phyloP scores from a whole-genome alignment of 2,888 invertebrate species.

The Pemphredon lugubris region DNA sequence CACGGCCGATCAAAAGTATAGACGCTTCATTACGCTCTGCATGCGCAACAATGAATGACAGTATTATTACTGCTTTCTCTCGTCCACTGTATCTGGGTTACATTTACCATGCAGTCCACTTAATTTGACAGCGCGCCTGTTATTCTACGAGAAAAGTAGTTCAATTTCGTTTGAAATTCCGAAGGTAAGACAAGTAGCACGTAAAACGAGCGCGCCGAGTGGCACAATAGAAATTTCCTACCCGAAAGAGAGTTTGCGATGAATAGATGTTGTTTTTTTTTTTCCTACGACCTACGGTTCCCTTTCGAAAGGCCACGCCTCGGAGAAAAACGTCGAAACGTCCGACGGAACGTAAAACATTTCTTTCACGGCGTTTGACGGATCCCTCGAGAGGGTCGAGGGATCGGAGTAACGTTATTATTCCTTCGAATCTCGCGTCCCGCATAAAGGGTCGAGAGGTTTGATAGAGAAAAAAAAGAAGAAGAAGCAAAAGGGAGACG shows the following conservation, averaged over 20 bases:
- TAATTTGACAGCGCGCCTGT: conserved; percentile 13
- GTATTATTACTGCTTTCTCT: conserved; percentile 66
- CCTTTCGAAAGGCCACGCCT: not conserved
- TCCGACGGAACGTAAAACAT: not conserved
- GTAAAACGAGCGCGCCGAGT: not conserved
- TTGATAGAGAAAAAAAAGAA: too few species aligned
- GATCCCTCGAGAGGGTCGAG: not conserved
- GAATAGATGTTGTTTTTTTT: not conserved
- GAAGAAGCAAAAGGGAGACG: too few species aligned
- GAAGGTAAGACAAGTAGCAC: not conserved
- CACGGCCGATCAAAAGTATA: conserved; percentile 14
- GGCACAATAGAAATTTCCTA: not conserved
- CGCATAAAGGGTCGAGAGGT: too few species aligned
- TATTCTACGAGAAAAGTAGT: conserved; percentile 33
- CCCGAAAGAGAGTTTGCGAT: not conserved
- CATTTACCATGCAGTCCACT: conserved; percentile 54
- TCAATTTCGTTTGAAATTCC: conserved; percentile 47
- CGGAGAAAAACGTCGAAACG: not conserved
- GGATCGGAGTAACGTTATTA: not conserved
- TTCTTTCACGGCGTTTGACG: not conserved
- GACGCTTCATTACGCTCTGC: conserved; percentile 26
- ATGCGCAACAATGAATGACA: conserved; percentile 13
- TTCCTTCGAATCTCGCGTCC: not conserved
- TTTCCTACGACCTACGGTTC: not conserved
- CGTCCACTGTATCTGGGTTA: conserved; percentile 55